A percentile compares a stretch with the other conserved stretches of the same genome.
Conservation (phyloP, 30 jellyfish, hydroid and myxozoan species). For the Hydractinia echinata region DNA sequence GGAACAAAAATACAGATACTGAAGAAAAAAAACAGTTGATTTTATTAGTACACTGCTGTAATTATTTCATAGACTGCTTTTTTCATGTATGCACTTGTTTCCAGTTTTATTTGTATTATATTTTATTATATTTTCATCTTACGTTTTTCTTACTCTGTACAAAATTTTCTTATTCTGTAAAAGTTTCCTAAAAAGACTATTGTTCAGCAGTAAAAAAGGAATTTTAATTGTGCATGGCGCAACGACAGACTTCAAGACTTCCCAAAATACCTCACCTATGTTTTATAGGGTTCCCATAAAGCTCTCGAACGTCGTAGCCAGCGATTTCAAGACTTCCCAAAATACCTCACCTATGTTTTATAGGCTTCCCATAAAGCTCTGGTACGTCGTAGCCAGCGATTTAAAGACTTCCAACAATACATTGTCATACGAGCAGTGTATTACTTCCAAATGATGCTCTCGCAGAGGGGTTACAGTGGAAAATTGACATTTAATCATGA, state of each 20-base stretch:
- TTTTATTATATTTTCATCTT: too few species aligned
- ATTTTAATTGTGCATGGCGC: conserved; percentile 31
- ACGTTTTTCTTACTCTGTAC: too few species aligned
- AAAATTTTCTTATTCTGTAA: too few species aligned
- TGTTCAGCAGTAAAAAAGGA: too few species aligned
- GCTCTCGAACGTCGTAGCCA: conserved; percentile 62
- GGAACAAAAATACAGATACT: too few species aligned
- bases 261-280: conserved; percentile 27
- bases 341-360: conserved; percentile 11
- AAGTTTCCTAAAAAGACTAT: too few species aligned
- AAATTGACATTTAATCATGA: conserved; percentile 69
- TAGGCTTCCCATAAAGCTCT: conserved; percentile 62
- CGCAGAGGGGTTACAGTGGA: conserved; percentile 97
- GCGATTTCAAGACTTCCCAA: conserved; percentile 59
- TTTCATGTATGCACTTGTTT: too few species aligned
- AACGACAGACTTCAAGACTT: conserved; percentile 59
- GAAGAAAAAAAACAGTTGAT: too few species aligned
- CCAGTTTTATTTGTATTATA: too few species aligned
- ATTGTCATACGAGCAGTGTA: conserved; percentile 68
- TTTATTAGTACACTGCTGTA: too few species aligned
- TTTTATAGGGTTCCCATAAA: conserved; percentile 46
- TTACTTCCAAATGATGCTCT: conserved; percentile 74
- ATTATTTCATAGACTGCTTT: too few species aligned
- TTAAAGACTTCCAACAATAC: conserved; percentile 55
- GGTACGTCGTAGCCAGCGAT: conserved; percentile 62